Conservation (phyloP, 2,113 vertebrate species). For the Amia ocellicauda region DNA sequence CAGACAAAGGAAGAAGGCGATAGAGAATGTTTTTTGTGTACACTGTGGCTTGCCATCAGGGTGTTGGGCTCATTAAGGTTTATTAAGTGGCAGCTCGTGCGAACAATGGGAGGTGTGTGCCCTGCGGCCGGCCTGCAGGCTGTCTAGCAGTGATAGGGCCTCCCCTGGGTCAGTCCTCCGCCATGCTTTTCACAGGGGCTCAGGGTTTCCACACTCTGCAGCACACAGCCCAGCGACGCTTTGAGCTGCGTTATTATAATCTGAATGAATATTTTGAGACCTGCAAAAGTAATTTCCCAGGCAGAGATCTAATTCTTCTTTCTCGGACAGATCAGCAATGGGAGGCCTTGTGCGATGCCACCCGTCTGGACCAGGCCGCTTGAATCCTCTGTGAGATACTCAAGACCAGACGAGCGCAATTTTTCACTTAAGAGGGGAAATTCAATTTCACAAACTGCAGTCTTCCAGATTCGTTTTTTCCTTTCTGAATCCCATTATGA, state of each 20-base stretch:
- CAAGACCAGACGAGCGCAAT: too few relatives aligned
- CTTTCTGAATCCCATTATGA: too few relatives aligned
- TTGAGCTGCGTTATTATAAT: neutral
- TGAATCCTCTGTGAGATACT: too few relatives aligned
- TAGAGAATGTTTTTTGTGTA: slow-evolving; percentile 26
- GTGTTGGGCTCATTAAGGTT: slow-evolving; percentile 72
- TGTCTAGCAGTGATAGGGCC: slow-evolving; percentile 81
- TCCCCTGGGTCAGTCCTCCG: slow-evolving; percentile 50
- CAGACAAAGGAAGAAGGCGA: neutral
- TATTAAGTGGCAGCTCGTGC: slow-evolving; percentile 76
- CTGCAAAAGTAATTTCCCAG: too few relatives aligned
- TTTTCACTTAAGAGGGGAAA: too few relatives aligned
- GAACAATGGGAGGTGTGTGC: slow-evolving; percentile 78
- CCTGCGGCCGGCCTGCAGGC: slow-evolving; percentile 70
- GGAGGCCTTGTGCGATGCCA: too few relatives aligned
- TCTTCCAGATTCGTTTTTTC: too few relatives aligned
- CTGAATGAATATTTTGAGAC: too few relatives aligned
- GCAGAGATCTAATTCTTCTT: neutral
- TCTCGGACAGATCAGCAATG: neutral
- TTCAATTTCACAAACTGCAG: too few relatives aligned
- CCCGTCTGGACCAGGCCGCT: too few relatives aligned
- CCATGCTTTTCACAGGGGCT: slow-evolving; percentile 24
- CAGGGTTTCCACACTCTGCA: neutral
- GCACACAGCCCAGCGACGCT: neutral
- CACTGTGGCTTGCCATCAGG: slow-evolving; percentile 35